phyloP scores from a whole-genome alignment of 2,888 invertebrate species.

The Callinectes sapidus region DNA sequence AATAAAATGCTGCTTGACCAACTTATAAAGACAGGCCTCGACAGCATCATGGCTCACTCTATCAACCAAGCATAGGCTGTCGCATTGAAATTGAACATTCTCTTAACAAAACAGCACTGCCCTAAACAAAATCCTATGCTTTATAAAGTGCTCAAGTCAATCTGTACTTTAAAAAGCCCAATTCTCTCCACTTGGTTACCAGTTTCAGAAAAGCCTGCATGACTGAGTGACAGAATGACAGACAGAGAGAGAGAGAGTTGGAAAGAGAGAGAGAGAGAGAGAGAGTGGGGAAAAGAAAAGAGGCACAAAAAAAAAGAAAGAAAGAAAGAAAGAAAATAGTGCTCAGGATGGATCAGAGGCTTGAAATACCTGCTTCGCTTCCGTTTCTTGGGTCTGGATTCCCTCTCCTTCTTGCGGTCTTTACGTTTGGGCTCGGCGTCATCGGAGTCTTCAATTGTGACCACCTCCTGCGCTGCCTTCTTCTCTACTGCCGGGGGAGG shows the following conservation, averaged over 20 bases:
- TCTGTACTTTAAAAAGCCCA: constrained; percentile 11
- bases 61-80: background rate
- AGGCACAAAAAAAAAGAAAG: background rate
- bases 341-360: background rate
- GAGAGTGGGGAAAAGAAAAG: background rate
- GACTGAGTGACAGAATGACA: constrained; percentile 18
- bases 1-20: background rate
- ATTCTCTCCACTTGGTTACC: constrained; percentile 55
- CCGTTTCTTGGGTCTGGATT: constrained; percentile 65
- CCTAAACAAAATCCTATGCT: background rate
- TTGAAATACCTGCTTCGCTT: constrained; percentile 72
- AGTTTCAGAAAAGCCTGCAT: constrained; percentile 64
- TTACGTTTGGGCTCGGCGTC: constrained; percentile 68
- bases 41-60: background rate
- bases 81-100: background rate
- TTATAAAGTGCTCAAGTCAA: background rate
- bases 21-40: background rate
- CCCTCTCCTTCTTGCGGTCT: constrained; percentile 62
- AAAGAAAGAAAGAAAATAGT: background rate
- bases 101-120: background rate
- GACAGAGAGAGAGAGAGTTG: background rate
- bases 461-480: constrained; percentile 53
- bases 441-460: constrained; percentile 70
- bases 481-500: background rate
- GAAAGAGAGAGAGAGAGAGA: background rate